Percentiles rank a stretch among this genome's conserved stretches.
Evolutionary conservation across 2,888 invertebrate species (phyloP).

Genomic region (Branchipolynoe longqiensis): DNA sequence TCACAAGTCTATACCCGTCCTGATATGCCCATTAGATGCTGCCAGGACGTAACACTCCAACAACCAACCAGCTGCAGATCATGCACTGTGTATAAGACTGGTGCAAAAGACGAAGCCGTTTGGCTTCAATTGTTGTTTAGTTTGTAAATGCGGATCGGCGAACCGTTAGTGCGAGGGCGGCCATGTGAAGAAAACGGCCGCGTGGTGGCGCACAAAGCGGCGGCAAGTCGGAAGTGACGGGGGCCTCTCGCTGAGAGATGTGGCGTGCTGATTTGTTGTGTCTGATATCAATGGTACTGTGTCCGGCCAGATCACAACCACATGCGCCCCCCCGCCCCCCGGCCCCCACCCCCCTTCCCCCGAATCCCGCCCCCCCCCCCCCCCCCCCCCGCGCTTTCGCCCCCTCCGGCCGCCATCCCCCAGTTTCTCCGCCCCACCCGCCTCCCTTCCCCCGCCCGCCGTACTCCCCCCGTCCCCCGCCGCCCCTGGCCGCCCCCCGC

Average conservation of each 20-base stretch:
- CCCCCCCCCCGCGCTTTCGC: not conserved
- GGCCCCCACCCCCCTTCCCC: not conserved
- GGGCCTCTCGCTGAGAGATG: not conserved
- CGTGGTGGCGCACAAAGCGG: not conserved
- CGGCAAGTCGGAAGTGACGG: slow-evolving; percentile 27
- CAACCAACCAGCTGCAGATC: too few relatives aligned
- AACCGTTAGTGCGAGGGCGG: not conserved
- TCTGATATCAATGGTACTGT: slow-evolving; percentile 49
- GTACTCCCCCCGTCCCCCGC: not conserved
- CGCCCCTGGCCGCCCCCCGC: not conserved
- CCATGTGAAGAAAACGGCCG: not conserved
- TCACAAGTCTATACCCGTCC: too few relatives aligned
- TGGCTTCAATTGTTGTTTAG: too few relatives aligned
- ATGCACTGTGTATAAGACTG: too few relatives aligned
- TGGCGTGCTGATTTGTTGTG: slow-evolving; percentile 20
- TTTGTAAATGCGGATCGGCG: too few relatives aligned
- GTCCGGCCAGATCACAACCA: slow-evolving; percentile 22
- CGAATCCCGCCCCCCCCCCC: not conserved
- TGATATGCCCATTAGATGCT: too few relatives aligned
- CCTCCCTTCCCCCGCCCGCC: too few relatives aligned
- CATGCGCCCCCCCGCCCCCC: not conserved
- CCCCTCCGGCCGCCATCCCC: not conserved
- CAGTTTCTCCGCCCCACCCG: too few relatives aligned
- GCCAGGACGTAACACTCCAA: too few relatives aligned
- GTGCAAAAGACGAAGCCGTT: too few relatives aligned